Base-by-base conservation (phyloP, 1,140 invertebrate genomes). In the Calliopsis andreniformis region DNA sequence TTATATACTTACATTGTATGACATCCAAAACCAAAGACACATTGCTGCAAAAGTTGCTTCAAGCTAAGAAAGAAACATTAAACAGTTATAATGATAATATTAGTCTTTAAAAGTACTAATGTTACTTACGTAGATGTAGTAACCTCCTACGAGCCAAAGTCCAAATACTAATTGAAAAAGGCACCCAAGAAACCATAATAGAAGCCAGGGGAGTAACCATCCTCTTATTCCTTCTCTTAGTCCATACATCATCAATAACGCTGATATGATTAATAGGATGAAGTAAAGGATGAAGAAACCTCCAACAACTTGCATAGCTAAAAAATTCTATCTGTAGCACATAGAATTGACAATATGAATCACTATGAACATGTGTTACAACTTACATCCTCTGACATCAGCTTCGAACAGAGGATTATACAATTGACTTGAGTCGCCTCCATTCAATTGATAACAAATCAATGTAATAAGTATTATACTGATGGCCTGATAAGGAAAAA, bases 361-460 rank as follows among this genome's bases (percentile, higher is more conserved):
- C 20, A 3, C 16, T 28, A 64, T 10, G 3, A n/a, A 18, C 23
- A 10, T 28, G n/a, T 5, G 56, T 42, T 63, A 18, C 0, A 72
- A 94, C 95, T 95, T 93, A 96, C 95, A 96, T 70, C 90, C 91
- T 88, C 95, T 93, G 20, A 97, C 93, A 93, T 98, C 96, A 42
- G 96, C 95, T 91, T 98, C 97, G 92, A 98, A 98, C 30, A 97
- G 90, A 0, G 97, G 97, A 85, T 96, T 96, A 91, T 97, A 98
- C 16, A 97, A 90, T 86, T 98, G 96, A 0, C 96, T 95, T 0
- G 97, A 97, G 86, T 98, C 97, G 30, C 97, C 97, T 67, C 97
- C 97, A 85, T 89, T 91, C 91, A 98, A 93, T 90, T 96, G 95
- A 89, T 97, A 97, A 3, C 86, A 78, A 72, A 93, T 93, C 62